Evolutionary conservation across 1,140 invertebrate species (phyloP), one percentile per base, ranked within the genome.

Genomic region (Arion vulgaris): DNA sequence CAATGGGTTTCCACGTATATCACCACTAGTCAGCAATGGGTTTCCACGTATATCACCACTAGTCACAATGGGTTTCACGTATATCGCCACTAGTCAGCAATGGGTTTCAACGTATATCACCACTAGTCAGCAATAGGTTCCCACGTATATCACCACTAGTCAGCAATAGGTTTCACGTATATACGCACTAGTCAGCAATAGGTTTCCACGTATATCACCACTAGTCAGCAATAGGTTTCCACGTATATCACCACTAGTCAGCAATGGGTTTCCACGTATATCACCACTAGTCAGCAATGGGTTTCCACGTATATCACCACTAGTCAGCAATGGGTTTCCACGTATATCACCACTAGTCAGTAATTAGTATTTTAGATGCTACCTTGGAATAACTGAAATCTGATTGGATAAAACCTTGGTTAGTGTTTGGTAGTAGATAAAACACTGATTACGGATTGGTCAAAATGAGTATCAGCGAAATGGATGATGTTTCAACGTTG

Each of bases 401-500:
- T 57, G 5, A 57, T 57, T 57, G 51, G 51, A 57, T 26, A 19
- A 11, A 57, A 57, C 1, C 51, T 9, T 7, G 4, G 51, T 80
- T 74, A 36, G 82, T 74, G 23, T 74, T 73, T n/a, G 82, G 73
- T 39, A 76, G 75, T 79, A 75, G 73, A 38, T 73, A 74, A 69
- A 78, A 49, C n/a, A 19, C 68, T 78, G 51, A 26, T 38, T 26
- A n/a, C 45, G 34, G 68, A 53, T 45, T 76, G 75, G 41, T 68
- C 41, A 38, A 45, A 39, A 19, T 45, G 39, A 28, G 32, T 23
- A 19, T 41, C 36, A 23, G 49, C 49, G 38, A 49, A 39, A 32
- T 51, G n/a, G 5, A 45, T 45, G 15, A 15, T 15, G 5, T 45
- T 45, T 45, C 41, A 45, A 45, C 41, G 15, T 45, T 45, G 41